phyloP scores from a whole-genome alignment of 92 coral and sea anemone species.

The Siderastrea siderea region DNA sequence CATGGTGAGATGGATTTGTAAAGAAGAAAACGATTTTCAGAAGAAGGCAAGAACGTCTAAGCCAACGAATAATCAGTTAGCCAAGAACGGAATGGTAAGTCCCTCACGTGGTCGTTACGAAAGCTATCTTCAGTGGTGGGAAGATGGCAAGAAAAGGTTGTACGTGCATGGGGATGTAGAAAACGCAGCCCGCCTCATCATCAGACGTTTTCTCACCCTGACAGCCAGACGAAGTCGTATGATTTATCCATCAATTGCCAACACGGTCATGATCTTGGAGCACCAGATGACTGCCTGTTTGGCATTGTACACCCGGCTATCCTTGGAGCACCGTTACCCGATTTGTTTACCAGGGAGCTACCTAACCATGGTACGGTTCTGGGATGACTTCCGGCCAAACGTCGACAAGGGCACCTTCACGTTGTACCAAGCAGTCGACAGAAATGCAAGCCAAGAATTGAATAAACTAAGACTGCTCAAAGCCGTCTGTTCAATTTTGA shows the following conservation, averaged over 20 bases:
- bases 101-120: slow-evolving; percentile 26
- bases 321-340: background rate
- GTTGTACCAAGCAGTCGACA: slow-evolving; percentile 59
- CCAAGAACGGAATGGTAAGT: slow-evolving; percentile 60
- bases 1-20: slow-evolving; percentile 47
- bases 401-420: slow-evolving; percentile 33
- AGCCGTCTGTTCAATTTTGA: slow-evolving; percentile 32
- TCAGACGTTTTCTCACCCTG: slow-evolving; percentile 72
- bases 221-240: slow-evolving; percentile 54
- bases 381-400: slow-evolving; percentile 50
- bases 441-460: slow-evolving; percentile 10
- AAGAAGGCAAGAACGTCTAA: slow-evolving; percentile 2
- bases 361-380: slow-evolving; percentile 55
- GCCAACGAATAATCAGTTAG: background rate
- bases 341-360: slow-evolving; percentile 79
- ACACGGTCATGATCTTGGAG: slow-evolving; percentile 77
- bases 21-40: slow-evolving; percentile 66
- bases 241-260: slow-evolving; percentile 64
- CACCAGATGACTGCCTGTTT: slow-evolving; percentile 71
- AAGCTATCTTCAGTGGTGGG: slow-evolving; percentile 77
- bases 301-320: slow-evolving; percentile 64
- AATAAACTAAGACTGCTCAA: slow-evolving; percentile 5
- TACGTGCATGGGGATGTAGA: slow-evolving; percentile 65
- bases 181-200: slow-evolving; percentile 64
- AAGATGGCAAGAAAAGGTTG: slow-evolving; percentile 61